These are phyloP conservation scores for Myodes glareolus DNA, from an alignment of 2,113 vertebrate genomes.

Conservation along the genomic window DNA sequence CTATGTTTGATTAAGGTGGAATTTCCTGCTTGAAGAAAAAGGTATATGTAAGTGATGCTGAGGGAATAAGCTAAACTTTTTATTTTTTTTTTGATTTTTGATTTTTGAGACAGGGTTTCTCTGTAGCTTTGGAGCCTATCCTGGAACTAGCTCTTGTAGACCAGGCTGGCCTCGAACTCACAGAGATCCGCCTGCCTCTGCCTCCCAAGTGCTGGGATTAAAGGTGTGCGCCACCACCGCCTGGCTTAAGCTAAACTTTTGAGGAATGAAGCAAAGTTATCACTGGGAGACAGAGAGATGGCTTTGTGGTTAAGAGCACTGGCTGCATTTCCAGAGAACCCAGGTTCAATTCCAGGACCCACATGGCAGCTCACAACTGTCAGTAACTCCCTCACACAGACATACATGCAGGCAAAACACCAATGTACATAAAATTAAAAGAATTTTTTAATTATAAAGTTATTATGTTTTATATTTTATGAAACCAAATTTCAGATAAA, in stretches of 20 bases:
- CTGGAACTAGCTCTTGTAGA: no score
- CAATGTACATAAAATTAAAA: not conserved
- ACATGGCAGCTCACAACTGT: not conserved
- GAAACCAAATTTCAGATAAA: slow-evolving; percentile 39
- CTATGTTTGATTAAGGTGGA: slow-evolving; percentile 7
- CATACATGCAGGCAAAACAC: not conserved
- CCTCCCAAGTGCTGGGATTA: no score
- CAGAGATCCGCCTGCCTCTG: no score
- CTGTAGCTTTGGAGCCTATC: no score
- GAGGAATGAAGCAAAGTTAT: not conserved
- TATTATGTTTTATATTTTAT: not conserved
- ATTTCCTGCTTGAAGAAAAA: slow-evolving; percentile 6
- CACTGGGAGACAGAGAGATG: not conserved
- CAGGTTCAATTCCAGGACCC: not conserved
- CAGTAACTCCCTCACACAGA: not conserved
- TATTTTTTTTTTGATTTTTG: no score
- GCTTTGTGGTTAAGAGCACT: no score
- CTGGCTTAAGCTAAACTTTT: slow-evolving; percentile 5
- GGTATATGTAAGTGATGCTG: not conserved
- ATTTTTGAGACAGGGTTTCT: no score
- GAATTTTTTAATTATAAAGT: not conserved
- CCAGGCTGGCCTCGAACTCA: no score
- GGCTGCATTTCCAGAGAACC: not conserved
- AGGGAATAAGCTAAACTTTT: not conserved
- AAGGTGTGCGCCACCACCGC: no score